Evolutionary conservation across 2,797 vertebrate species (phyloP), one percentile per base, ranked within the genome.

Genomic region (Galagoides demidoff): DNA sequence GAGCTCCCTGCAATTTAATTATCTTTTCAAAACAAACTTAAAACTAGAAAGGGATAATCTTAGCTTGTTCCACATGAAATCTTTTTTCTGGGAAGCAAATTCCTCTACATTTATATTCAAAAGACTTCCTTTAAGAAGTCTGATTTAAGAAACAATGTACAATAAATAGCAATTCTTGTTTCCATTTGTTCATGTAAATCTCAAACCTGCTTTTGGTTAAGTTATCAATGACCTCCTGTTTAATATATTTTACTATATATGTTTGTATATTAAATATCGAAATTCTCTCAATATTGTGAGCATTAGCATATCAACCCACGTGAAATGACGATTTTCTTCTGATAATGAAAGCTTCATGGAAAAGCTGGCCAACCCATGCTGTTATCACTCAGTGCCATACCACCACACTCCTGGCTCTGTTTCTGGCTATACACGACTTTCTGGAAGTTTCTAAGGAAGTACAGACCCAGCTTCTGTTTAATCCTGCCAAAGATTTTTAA

Each of bases 401-500:
- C 23, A 37, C 0, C 1, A 79, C 23, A 11, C 17, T 57, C 59
- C 29, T 3, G 55, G 49, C 10, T 22, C 1, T 13, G 17, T 37
- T 52, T 89, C 71, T 84, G 49, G 70, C 27, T 57, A 45, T 23
- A 73, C 31, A 37, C 45, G 57, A 70, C 27, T 93, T 94, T 92
- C 95, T 52, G 63, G 63, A 96, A 92, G 52, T 61, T 95, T 94
- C 78, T 79, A 86, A 83, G 34, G 70, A 89, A 91, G 39, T 71
- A 76, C 12, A 79, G 20, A 29, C 77, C 27, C 70, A 88, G 23
- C n/a, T 84, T 90, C 76, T 86, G 66, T 92, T 96, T 87, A 85
- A 85, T 84, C 31, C 45, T 93, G 64, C 59, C 71, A n/a, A 43
- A 66, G 55, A 9, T 20, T 61, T 87, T 73, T 39, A 71, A 90